These are phyloP conservation scores for Lemur catta DNA, from an alignment of 2,797 vertebrate genomes.

Conservation along the genomic window DNA sequence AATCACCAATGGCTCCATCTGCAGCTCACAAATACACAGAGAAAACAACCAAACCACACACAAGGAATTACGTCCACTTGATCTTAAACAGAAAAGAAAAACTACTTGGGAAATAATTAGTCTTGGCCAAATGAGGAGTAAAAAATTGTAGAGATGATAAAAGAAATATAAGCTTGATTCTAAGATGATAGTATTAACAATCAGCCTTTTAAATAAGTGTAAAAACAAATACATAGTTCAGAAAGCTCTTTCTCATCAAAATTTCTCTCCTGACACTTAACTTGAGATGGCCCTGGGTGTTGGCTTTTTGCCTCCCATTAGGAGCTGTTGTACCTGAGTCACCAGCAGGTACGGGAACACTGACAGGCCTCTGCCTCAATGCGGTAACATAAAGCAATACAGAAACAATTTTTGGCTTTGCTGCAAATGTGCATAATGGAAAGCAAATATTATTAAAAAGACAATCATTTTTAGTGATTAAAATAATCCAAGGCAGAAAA, in stretches of 20 bases:
- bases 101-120: not conserved
- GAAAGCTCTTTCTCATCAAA: conserved; percentile 3
- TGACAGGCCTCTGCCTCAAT: conserved; percentile 67
- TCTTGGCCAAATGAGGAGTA: conserved; percentile 23
- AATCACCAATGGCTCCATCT: not conserved
- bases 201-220: not conserved
- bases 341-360: conserved; percentile 69
- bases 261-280: conserved; percentile 22
- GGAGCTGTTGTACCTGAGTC: conserved; percentile 60
- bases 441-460: conserved; percentile 87
- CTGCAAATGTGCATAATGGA: conserved; percentile 86
- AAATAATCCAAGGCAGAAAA: conserved; percentile 85
- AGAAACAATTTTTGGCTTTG: conserved; percentile 84
- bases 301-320: conserved; percentile 38
- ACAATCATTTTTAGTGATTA: conserved; percentile 87
- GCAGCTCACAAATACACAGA: not conserved
- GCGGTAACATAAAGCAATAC: conserved; percentile 80
- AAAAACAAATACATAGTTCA: not conserved
- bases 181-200: conserved; percentile 36
- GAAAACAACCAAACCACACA: not conserved
- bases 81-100: not conserved
- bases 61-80: not conserved
- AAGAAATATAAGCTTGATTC: conserved; percentile 14
- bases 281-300: not conserved
- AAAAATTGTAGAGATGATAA: not conserved